Evolutionary conservation across 2,888 invertebrate genomes (phyloP).

Genomic region (Geophilus truncorum): DNA sequence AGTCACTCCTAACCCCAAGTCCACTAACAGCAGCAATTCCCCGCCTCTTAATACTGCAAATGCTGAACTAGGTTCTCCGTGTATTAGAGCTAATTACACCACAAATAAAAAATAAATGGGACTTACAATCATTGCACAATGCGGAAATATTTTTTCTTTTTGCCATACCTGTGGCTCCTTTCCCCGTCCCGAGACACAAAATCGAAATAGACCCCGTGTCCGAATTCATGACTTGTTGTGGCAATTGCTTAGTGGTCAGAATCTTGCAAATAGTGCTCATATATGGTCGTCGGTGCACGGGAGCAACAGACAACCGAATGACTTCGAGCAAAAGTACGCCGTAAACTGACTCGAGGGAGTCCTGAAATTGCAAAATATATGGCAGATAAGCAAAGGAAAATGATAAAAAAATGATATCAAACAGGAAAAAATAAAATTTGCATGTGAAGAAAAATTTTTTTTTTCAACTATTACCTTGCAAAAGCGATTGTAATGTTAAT

Average conservation of each 20-base stretch:
- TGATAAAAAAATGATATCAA: background rate
- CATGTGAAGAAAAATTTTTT: background rate
- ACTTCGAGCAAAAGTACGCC: conserved; percentile 30
- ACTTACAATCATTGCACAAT: background rate
- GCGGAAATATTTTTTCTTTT: no score
- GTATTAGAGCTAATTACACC: conserved; percentile 33
- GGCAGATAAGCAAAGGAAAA: background rate
- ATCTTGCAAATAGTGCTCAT: conserved; percentile 35
- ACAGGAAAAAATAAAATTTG: background rate
- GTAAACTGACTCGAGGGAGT: conserved; percentile 25
- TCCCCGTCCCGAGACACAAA: conserved; percentile 36
- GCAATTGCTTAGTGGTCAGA: conserved; percentile 11
- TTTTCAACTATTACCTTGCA: background rate
- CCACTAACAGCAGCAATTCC: conserved; percentile 34
- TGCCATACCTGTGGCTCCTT: conserved; percentile 37
- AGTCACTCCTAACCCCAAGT: conserved; percentile 35
- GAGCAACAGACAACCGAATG: conserved; percentile 29
- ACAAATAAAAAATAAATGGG: background rate
- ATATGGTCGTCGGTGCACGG: conserved; percentile 33
- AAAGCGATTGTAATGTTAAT: background rate
- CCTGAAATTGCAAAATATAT: conserved; percentile 25
- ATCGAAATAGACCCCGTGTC: background rate
- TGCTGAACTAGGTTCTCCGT: conserved; percentile 36
- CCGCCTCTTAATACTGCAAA: conserved; percentile 33
- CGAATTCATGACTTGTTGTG: background rate